Base-by-base conservation (phyloP, 2,113 vertebrate genomes). In the Pithys albifrons region DNA sequence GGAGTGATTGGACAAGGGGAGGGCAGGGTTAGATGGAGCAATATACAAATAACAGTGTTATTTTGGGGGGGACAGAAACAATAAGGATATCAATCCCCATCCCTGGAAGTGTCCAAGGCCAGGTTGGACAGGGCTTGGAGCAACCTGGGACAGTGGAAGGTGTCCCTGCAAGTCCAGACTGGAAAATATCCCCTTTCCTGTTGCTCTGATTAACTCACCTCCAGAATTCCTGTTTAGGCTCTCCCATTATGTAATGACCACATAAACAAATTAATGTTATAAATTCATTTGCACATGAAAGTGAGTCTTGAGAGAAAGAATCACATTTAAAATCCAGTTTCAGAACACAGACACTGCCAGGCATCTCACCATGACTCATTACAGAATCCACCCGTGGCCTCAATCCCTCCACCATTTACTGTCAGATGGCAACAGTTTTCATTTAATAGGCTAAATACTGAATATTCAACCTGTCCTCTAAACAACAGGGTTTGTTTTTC, bases 391-490 rank as follows among this genome's bases (percentile, higher is more conserved):
- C 27, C 6, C 9, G 1, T 96, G 93, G 82, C 95, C 96, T 96
- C 93, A 96, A 74, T 97, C 91, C 91, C 54, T 83, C 71, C 55
- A 39, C 39, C 35, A 39, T 85, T 46, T 43, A 27, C 11, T 7
- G 67, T 96, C 94, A 94, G 89, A 96, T 91, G 94, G 93, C 91
- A 70, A 54, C 66, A 35, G 67, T 93, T 85, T 78, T 59, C 77
- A 71, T 75, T 76, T 69, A 49, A 80, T 12, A 93, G 72, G 83
- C 72, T 83, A 41, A 89, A 87, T 16, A 66, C 61, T 29, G 28
- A 65, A 52, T 28, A 45, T 24, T 75, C 76, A 62, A 55, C 85
- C 91, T 79, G 77, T 27, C 58, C 55, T 62, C 69, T 39, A 25
- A 80, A 72, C 57, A 70, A 58, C 62, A 33, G 62, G 23, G 29